Evolutionary conservation across 2,888 invertebrate genomes (phyloP), one percentile per base, ranked within the genome.

Genomic region (Dynastes hyllus): DNA sequence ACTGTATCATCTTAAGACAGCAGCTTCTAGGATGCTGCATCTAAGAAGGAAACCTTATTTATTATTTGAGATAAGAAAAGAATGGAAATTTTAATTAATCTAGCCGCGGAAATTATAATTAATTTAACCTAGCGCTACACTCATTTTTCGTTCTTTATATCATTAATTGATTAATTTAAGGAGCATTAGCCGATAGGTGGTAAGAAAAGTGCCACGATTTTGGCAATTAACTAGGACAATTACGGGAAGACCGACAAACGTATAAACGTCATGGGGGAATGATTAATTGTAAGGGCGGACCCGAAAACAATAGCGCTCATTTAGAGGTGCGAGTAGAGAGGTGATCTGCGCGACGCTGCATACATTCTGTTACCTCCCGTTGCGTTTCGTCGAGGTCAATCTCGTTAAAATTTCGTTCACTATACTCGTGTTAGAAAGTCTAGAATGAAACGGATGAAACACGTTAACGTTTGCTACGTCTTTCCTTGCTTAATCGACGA

Each of bases 271-370:
- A 71, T 55, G 40, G 73, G 75, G 55, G 45, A 45, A 78, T 78
- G 78, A 78, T 78, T 78, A 78, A 70, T 70, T 70, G 61, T 58
- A 61, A 29, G 70, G 63, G 76, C 76, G 55, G 75, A 73, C 58
- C 73, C 70, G 70, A 40, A 78, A 79, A 80, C 81, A 81, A 81
- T 81, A 79, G 79, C 67, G 75, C 69, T 81, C 81, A 81, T 81
- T 81, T 81, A 79, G 78, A 63, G 78, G 58, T 51, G 73, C 58
- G 67, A 67, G 73, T 40, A 13, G 37, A 37, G 73, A 16, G 58
- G 40, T 16, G 73, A 45, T 37, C 58, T 40, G 67, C n/a, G 50
- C 67, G 61, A 8, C 73, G 40, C 37, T 61, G 58, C 58, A 73
- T 61, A 61, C 27, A 73, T 58, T 73, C 22, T 40, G 40, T 70